Evolutionary conservation across 2,113 vertebrate species (phyloP).

Genomic region (Festucalex cinctus): DNA sequence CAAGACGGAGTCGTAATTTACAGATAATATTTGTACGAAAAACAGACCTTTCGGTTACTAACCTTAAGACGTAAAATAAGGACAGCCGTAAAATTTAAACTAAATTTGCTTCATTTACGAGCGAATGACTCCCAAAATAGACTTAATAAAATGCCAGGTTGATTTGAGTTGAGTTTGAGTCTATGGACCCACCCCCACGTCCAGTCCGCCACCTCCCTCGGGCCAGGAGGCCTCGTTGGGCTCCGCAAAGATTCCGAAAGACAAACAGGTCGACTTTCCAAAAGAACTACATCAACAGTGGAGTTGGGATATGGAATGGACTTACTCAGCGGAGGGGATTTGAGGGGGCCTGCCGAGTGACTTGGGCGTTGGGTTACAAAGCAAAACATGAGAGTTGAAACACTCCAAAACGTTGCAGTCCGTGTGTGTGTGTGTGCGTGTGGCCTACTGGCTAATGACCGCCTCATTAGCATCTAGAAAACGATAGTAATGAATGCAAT

Average conservation of each 20-base stretch:
- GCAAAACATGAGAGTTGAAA: conserved; percentile 57
- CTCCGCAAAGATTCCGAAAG: conserved; percentile 59
- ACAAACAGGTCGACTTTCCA: conserved; percentile 66
- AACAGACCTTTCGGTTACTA: too few species aligned
- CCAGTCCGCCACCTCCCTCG: conserved; percentile 7
- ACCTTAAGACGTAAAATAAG: too few species aligned
- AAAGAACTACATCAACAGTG: conserved; percentile 60
- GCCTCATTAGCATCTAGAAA: conserved; percentile 53
- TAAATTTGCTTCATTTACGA: too few species aligned
- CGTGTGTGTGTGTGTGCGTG: conserved; percentile 54
- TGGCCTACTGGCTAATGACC: conserved; percentile 46
- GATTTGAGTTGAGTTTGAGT: conserved; percentile 11
- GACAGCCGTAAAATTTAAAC: too few species aligned
- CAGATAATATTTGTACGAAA: too few species aligned
- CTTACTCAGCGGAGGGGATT: conserved; percentile 43
- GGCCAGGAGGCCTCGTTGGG: conserved; percentile 33
- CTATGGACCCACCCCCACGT: neutral
- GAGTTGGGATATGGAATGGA: conserved; percentile 41
- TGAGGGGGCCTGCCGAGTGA: conserved; percentile 56
- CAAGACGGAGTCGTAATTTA: too few species aligned
- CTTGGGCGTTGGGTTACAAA: conserved; percentile 67
- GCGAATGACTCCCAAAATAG: too few species aligned
- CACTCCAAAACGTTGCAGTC: conserved; percentile 38
- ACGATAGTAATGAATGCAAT: conserved; percentile 15
- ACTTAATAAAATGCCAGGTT: conserved; percentile 38